Base-by-base conservation (phyloP, 2,113 vertebrate genomes). In the Neopipo cinnamomea region DNA sequence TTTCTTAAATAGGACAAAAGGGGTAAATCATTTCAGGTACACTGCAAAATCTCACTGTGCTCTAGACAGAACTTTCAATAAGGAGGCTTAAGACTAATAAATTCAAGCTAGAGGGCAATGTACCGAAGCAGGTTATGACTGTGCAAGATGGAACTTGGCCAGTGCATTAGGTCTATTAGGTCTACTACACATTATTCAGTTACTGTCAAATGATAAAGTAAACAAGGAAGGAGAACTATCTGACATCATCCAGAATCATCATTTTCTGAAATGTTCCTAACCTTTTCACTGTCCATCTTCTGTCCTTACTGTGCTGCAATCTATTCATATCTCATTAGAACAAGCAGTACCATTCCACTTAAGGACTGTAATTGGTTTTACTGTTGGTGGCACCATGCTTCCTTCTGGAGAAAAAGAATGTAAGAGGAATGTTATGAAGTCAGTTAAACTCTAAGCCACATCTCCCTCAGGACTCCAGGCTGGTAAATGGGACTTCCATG, bases 41-140 rank as follows among this genome's bases (percentile, higher is more conserved):
- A 39, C 33, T 75, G 41, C 49, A 68, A 89, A 95, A 89, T 68
- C 46, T 61, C 77, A 41, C 49, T 76, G 15, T 47, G 35, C 11
- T 89, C 63, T 68, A 72, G n/a, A 78, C 28, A 83, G 35, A 52
- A 80, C 33, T 1, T 80, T 74, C 3, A 1, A 1, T 50, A 66
- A 70, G 27, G 24, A 91, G 20, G 31, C 41, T 74, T 50, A 41
- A 80, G 18, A 61, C 24, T 76, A 82, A 78, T 59, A 75, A 85
- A 95, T 37, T 55, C 28, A 22, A 25, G 27, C 35, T 52, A 52
- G 72, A 92, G 31, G 35, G 9, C 18, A 93, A 93, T 8, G 56
- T 55, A 85, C 62, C 85, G 25, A 83, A 93, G 46, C 33, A 86
- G 35, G 27, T 70, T 91, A 90, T 80, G 79, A 67, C 73, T 91